Percentiles rank a stretch among this genome's conserved stretches.
These are phyloP conservation scores for Operophtera brumata DNA, from an alignment of 2,888 invertebrate species.

Conservation along the genomic window DNA sequence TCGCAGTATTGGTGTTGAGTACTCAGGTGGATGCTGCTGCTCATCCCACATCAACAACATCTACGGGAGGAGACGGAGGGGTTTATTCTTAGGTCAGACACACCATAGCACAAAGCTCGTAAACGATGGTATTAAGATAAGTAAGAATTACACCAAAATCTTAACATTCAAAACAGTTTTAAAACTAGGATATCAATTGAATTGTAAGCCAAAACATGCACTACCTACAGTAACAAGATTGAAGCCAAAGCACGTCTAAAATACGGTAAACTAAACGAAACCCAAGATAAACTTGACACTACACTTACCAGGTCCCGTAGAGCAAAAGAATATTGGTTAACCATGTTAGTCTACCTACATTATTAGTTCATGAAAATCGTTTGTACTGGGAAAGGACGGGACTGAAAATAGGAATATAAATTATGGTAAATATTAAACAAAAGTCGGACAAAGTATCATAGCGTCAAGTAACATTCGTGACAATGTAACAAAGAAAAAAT, in stretches of 20 bases:
- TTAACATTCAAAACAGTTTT: neutral
- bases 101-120: no score
- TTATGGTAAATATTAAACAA: slow-evolving; percentile 1
- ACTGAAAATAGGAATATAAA: slow-evolving; percentile 4
- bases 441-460: slow-evolving; percentile 1
- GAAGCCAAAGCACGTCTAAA: slow-evolving; percentile 12
- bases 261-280: slow-evolving; percentile 2
- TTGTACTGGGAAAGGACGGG: slow-evolving; percentile 1
- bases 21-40: no score
- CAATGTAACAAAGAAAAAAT: neutral
- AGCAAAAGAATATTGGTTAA: slow-evolving; percentile 13
- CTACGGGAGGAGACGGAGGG: no score
- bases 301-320: slow-evolving; percentile 26
- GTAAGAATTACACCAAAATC: neutral
- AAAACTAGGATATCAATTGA: no score
- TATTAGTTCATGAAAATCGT: neutral
- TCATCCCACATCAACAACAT: no score
- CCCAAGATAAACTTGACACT: slow-evolving; percentile 3
- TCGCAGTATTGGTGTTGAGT: no score
- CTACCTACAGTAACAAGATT: neutral
- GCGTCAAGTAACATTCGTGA: neutral
- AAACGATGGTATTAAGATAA: no score
- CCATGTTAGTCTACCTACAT: slow-evolving; percentile 10
- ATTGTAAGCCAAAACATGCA: slow-evolving; percentile 11
- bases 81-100: no score